Conservation (phyloP, 2,888 invertebrate species). For the Orgyia antiqua region DNA sequence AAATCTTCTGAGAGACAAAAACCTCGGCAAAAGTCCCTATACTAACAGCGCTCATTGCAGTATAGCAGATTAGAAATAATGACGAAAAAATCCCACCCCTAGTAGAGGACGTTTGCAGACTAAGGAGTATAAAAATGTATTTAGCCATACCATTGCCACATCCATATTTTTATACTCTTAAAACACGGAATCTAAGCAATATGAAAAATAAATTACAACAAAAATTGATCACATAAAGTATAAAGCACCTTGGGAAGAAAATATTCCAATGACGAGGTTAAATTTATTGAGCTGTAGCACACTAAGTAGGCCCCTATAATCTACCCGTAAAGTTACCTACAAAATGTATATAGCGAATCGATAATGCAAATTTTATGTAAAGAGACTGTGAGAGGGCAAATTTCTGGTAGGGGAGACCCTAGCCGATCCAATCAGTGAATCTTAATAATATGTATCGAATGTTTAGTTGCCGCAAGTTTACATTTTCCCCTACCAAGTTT, state of each 20-base stretch:
- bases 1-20: no score
- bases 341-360: constrained; percentile 40
- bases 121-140: no score
- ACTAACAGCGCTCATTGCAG: no score
- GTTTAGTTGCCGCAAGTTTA: constrained; percentile 51
- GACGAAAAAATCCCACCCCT: no score
- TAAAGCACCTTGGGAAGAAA: constrained; percentile 27
- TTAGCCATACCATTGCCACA: no score
- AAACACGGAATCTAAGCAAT: no score
- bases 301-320: constrained; percentile 45
- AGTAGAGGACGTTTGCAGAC: no score
- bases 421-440: constrained; percentile 47
- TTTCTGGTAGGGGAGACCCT: constrained; percentile 41
- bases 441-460: constrained; percentile 66
- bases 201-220: constrained; percentile 19
- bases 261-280: constrained; percentile 33
- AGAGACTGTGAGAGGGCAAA: constrained; percentile 58
- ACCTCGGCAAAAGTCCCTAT: no score
- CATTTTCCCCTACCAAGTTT: constrained; percentile 30
- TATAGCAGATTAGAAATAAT: no score
- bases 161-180: no score
- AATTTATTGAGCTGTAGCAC: constrained; percentile 37
- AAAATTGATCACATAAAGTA: constrained; percentile 21
- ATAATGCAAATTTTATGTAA: constrained; percentile 74
- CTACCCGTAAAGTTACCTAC: constrained; percentile 24